Base-by-base conservation (phyloP, 2,888 invertebrate genomes). In the Brenthis daphne region DNA sequence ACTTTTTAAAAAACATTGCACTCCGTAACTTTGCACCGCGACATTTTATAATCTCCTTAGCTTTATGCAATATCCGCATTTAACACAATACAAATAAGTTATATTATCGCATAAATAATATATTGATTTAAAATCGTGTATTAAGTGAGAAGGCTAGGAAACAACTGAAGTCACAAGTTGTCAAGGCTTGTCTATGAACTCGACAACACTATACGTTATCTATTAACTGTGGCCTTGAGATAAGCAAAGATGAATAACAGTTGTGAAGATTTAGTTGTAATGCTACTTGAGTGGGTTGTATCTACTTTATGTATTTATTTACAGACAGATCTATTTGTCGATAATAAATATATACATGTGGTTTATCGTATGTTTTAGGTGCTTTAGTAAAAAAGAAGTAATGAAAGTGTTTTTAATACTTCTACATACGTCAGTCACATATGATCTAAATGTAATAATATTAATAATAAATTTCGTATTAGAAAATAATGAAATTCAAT, bases 1-100 rank as follows among this genome's bases (percentile, higher is more conserved):
- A 92, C 78, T 87, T 89, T 76, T 85, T 86, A 69, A 90, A 89
- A 72, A 92, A 82, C 91, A 91, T 90, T 51, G 33, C 68, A 65
- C 67, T 60, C 29, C 48, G 3, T 55, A 56, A 57, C 14, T 3
- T 37, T 37, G 33, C 51, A 51, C 8, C 24, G 0, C 11, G 33
- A 58, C 63, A 66, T 65, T 37, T 65, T 64, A 53, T 3, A 43
- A 43, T 43, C 37, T 43, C 37, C 8, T 43, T 43, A 43, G 37
- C 8, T 43, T 43, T 33, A 64, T 11, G 43, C 57, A n/a, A 66
- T 3, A 50, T 48, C 14, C 37, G 20, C 29, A 37, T 51, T 33
- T 64, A 64, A 48, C 5, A 12, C 2, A 3, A 55, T 60, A 16
- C 0, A 6, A 11, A 53, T 67, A 71, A 53, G 53, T n/a, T 33